A percentile compares a stretch with the other conserved stretches of the same genome.
These are phyloP conservation scores for Lithophane semibrunnea DNA, from an alignment of 2,888 invertebrate genomes.

Conservation along the genomic window DNA sequence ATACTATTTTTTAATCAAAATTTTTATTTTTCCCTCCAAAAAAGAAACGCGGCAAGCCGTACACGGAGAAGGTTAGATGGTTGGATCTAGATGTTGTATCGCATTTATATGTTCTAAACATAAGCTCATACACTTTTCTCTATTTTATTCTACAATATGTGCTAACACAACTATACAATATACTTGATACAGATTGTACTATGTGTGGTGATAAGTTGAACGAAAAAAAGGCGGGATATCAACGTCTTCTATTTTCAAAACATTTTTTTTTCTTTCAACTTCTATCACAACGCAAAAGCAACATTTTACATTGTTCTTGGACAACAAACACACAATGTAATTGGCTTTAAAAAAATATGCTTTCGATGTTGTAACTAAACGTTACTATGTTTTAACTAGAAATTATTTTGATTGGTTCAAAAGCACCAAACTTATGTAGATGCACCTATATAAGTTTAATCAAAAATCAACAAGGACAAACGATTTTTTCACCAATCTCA, in stretches of 20 bases:
- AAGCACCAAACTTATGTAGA: slow-evolving; percentile 43
- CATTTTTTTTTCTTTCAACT: slow-evolving; percentile 49
- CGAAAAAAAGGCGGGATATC: slow-evolving; percentile 18
- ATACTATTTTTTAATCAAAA: slow-evolving; percentile 54
- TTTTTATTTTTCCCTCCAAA: slow-evolving; percentile 88
- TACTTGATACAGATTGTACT: slow-evolving; percentile 50
- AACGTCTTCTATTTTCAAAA: slow-evolving; percentile 5
- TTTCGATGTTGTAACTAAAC: slow-evolving; percentile 78
- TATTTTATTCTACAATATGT: slow-evolving; percentile 78
- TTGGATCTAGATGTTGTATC: slow-evolving; percentile 85
- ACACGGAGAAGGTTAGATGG: slow-evolving; percentile 94
- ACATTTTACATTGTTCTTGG: slow-evolving; percentile 60
- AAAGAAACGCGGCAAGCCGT: slow-evolving; percentile 94
- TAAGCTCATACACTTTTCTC: slow-evolving; percentile 66
- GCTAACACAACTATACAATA: slow-evolving; percentile 81
- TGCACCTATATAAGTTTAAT: slow-evolving; percentile 38
- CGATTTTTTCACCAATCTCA: slow-evolving; percentile 35
- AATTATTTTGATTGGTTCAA: slow-evolving; percentile 42
- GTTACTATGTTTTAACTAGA: slow-evolving; percentile 49
- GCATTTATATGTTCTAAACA: slow-evolving; percentile 84
- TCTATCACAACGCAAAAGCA: slow-evolving; percentile 40
- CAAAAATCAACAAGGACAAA: slow-evolving; percentile 41
- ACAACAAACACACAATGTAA: slow-evolving; percentile 62
- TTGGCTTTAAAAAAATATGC: slow-evolving; percentile 70
- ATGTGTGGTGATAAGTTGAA: slow-evolving; percentile 47